phyloP scores from a whole-genome alignment of 2,888 invertebrate species.

The Gortyna flavago region DNA sequence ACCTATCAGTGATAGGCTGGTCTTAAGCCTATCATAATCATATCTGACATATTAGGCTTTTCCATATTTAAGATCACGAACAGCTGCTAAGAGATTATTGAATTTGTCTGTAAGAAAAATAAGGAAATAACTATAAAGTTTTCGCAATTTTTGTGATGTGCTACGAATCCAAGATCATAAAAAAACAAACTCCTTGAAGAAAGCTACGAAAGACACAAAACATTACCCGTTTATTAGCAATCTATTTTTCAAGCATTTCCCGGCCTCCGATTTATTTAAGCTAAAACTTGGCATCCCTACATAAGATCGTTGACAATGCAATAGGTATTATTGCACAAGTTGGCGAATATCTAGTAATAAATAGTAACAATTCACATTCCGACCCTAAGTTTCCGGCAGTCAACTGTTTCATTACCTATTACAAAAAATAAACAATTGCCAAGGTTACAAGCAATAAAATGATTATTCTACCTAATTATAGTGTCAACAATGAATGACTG shows the following conservation, averaged over 20 bases:
- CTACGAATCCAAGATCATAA: neutral
- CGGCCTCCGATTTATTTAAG: neutral
- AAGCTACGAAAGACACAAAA: neutral
- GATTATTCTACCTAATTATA: no score
- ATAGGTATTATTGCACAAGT: neutral
- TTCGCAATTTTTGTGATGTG: neutral
- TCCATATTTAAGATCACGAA: neutral
- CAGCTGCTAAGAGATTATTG: neutral
- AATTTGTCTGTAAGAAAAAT: neutral
- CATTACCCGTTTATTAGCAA: neutral
- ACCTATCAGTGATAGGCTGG: neutral
- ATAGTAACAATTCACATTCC: neutral
- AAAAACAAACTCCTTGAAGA: neutral
- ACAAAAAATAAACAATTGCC: constrained; percentile 15
- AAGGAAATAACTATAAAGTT: neutral
- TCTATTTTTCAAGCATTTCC: neutral
- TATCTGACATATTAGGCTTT: neutral
- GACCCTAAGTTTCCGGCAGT: constrained; percentile 22
- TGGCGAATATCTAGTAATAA: neutral
- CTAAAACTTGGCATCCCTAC: neutral
- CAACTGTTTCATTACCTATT: neutral
- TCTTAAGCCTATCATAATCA: neutral
- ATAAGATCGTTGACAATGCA: neutral
- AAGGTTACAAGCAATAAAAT: constrained; percentile 24
- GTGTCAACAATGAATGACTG: no score